phyloP scores from a whole-genome alignment of 2,888 invertebrate genomes.

The Actias luna region DNA sequence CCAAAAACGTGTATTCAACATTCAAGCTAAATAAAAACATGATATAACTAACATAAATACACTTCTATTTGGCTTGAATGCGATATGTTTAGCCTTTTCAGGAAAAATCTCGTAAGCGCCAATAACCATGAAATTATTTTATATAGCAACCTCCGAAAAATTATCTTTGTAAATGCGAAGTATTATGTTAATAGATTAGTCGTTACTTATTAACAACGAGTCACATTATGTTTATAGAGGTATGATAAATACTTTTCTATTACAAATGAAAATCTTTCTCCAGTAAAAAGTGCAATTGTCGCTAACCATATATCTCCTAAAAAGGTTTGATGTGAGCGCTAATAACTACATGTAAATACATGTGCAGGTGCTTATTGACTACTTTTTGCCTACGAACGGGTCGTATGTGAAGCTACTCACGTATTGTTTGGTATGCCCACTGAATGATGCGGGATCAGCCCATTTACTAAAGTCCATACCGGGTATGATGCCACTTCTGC shows the following conservation, averaged over 20 bases:
- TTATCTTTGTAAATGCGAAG: too few species aligned
- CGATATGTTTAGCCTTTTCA: too few species aligned
- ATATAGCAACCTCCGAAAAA: too few species aligned
- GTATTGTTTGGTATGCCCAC: slow-evolving; percentile 78
- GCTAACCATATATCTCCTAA: too few species aligned
- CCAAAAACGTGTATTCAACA: not conserved
- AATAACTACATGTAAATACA: slow-evolving; percentile 35
- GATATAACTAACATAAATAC: not conserved
- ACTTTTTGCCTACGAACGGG: slow-evolving; percentile 73
- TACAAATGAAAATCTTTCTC: too few species aligned
- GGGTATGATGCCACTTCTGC: slow-evolving; percentile 93
- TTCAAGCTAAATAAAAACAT: slow-evolving; percentile 8
- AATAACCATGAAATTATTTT: too few species aligned
- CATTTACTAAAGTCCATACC: slow-evolving; percentile 94
- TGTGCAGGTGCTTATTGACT: slow-evolving; percentile 48
- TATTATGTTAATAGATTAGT: too few species aligned
- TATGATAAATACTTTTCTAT: too few species aligned
- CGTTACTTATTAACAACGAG: not conserved
- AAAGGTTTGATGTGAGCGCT: slow-evolving; percentile 6
- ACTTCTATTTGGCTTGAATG: slow-evolving; percentile 1
- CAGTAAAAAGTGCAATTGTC: too few species aligned
- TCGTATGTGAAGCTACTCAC: slow-evolving; percentile 85
- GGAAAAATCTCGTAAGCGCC: too few species aligned
- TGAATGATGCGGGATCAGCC: slow-evolving; percentile 86
- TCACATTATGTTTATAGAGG: too few species aligned